phyloP scores from a whole-genome alignment of 2,797 vertebrate species.

The Adelosebastes latens region DNA sequence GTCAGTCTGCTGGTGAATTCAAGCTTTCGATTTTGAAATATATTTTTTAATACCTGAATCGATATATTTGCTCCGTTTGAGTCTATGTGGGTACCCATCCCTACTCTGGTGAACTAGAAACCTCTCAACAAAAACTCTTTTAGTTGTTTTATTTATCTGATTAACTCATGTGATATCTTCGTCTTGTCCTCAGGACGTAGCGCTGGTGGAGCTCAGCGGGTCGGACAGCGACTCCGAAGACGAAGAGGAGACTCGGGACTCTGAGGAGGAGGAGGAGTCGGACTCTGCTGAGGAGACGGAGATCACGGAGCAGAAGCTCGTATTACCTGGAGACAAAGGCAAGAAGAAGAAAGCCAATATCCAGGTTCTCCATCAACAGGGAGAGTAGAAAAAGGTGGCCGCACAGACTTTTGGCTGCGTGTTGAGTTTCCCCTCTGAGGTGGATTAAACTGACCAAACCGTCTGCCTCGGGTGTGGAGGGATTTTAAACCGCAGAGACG shows the following conservation, averaged over 20 bases:
- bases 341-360: constrained; percentile 83
- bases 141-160: too few species aligned
- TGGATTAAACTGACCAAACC: neutral
- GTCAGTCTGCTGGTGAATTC: too few species aligned
- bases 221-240: constrained; percentile 79
- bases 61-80: too few species aligned
- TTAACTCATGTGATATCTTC: neutral
- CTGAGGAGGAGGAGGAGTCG: constrained; percentile 63
- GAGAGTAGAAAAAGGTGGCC: neutral
- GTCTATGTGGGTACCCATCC: too few species aligned
- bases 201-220: constrained; percentile 88
- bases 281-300: constrained; percentile 72
- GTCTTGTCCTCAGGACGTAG: constrained; percentile 84
- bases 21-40: too few species aligned
- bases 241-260: constrained; percentile 53
- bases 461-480: neutral
- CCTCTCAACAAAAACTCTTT: too few species aligned
- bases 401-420: neutral
- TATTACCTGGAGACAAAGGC: constrained; percentile 80
- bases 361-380: constrained; percentile 81
- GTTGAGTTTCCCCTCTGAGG: neutral
- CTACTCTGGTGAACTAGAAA: neutral
- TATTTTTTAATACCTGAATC: too few species aligned
- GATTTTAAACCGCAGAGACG: neutral
- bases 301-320: constrained; percentile 85